A percentile compares a stretch with the other conserved stretches of the same genome.
phyloP scores from a whole-genome alignment of 1,140 invertebrate genomes.

The Drosophila cardini region DNA sequence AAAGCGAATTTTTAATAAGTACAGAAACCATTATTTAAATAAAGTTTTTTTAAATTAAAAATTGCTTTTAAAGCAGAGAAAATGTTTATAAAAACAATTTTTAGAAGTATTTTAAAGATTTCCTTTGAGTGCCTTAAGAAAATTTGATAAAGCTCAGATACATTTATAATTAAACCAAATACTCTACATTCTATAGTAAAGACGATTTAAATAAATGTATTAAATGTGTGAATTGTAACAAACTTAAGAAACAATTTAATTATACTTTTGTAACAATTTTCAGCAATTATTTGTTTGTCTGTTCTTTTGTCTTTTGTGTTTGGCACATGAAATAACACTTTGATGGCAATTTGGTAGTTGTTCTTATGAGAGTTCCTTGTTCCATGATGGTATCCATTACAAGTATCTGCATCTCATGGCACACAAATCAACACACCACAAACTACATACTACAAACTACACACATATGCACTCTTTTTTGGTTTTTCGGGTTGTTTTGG shows the following conservation, averaged over 20 bases:
- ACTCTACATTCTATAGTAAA: too few species aligned
- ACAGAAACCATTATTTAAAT: too few species aligned
- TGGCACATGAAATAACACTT: slow-evolving; percentile 7
- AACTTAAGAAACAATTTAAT: not conserved
- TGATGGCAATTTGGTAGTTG: not conserved
- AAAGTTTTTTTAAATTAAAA: too few species aligned
- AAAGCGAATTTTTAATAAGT: too few species aligned
- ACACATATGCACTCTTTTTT: slow-evolving; percentile 33
- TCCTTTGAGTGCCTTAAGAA: too few species aligned
- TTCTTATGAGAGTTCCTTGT: slow-evolving; percentile 11
- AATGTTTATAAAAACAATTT: too few species aligned
- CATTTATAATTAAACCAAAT: not conserved
- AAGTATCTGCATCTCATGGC: slow-evolving; percentile 22
- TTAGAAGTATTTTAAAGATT: too few species aligned
- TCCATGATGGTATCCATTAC: slow-evolving; percentile 22
- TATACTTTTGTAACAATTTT: not conserved
- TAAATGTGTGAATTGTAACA: not conserved
- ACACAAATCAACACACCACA: slow-evolving; percentile 29
- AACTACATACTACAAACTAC: slow-evolving; percentile 16
- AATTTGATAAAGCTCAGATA: too few species aligned
- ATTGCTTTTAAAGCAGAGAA: too few species aligned
- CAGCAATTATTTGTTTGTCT: not conserved
- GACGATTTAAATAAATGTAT: not conserved
- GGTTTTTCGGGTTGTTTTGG: slow-evolving; percentile 17
- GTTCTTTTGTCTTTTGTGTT: not conserved